Evolutionary conservation across 2,888 invertebrate genomes (phyloP).

Genomic region (Altica lythri): DNA sequence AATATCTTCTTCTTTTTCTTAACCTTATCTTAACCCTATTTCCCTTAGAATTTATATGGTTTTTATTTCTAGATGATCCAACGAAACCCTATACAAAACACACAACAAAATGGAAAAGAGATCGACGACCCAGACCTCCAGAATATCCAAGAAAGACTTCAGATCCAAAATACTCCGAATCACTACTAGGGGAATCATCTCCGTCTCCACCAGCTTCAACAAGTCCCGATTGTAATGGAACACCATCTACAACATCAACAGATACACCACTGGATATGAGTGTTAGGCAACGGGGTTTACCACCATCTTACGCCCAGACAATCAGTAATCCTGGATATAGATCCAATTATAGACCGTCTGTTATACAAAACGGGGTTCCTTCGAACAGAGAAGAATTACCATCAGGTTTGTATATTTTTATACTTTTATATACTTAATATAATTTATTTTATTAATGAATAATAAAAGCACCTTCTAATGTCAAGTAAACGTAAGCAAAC

Average conservation of each 20-base stretch:
- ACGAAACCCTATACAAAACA: conserved; percentile 58
- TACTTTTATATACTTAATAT: too few species aligned
- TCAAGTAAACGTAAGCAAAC: too few species aligned
- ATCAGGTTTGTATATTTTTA: conserved; percentile 53
- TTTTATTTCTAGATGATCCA: conserved; percentile 38
- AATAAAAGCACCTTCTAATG: too few species aligned
- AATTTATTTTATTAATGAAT: too few species aligned
- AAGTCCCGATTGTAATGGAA: conserved; percentile 30
- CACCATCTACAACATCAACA: not conserved
- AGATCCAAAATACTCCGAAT: conserved; percentile 54
- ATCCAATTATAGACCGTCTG: conserved; percentile 62
- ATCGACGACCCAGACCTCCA: conserved; percentile 62
- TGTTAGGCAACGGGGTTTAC: conserved; percentile 63
- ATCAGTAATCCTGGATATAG: conserved; percentile 56
- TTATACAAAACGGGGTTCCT: conserved; percentile 61
- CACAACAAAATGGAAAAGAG: conserved; percentile 75
- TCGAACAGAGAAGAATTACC: conserved; percentile 53
- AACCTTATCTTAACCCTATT: not conserved
- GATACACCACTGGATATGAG: conserved; percentile 67
- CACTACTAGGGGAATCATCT: conserved; percentile 44
- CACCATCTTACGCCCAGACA: conserved; percentile 64
- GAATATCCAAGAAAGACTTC: conserved; percentile 55
- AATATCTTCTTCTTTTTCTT: not conserved
- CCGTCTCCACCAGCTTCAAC: conserved; percentile 26
- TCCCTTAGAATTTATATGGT: too few species aligned